Evolutionary conservation across 2,797 vertebrate genomes (phyloP), one percentile per base, ranked within the genome.

Genomic region (Mus minutoides): DNA sequence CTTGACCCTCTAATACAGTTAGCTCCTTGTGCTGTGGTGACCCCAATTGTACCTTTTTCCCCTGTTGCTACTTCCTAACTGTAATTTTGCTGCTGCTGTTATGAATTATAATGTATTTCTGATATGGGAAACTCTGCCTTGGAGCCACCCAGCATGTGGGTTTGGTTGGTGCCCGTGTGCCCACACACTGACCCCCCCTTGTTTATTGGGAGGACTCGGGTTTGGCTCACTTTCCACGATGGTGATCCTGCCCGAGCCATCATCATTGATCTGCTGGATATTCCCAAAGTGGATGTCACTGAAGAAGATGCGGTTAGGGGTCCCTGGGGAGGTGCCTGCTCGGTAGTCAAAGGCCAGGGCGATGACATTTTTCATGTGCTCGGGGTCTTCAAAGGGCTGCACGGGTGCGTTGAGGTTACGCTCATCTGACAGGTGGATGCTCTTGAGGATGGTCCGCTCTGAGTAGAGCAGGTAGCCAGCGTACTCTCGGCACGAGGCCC

Each of bases 241-340:
- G 54, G 99, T 99, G 98, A 98, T 99, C 97, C 99, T 99, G 37
- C 99, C 99, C 0, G 99, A 99, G 95, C 99, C 99, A 0, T 99
- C 99, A 0, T 99, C 99, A 0, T 99, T 99, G 98, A 99, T 99
- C 98, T 99, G 99, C 98, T 99, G 99, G 98, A 99, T 99, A 98
- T 99, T 99, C 76, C 99, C 99, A 0, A 99, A 99, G 98, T 99
- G 99, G 98, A 99, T 99, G 98, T 99, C 99, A 0, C 99, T 99
- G 98, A 99, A 99, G 98, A 99, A 99, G 96, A 99, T 99, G 94
- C 99, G 99, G 95, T 99, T 99, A 95, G 97, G 96, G 52, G 99
- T 98, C 60, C 99, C 99, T 10, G 99, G 99, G 88, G 99, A 99
- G 0, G 98, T 98, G 0, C 99, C 99, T 0, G 97, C 97, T 7